Conservation (phyloP, 2,888 invertebrate genomes). For the Dinocampus coccinellae region DNA sequence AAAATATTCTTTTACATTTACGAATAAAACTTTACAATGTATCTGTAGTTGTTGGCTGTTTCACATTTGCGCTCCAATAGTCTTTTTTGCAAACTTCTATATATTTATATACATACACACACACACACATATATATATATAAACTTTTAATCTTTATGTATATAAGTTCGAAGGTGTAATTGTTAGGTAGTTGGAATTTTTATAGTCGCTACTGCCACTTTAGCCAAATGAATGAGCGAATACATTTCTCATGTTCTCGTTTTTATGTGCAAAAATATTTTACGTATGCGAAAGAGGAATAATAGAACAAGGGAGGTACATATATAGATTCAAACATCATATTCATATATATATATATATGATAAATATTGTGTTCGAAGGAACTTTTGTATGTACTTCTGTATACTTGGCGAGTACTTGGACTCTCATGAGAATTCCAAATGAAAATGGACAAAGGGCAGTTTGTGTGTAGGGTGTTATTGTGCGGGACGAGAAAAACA, state of each 20-base stretch:
- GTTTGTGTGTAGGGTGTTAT: slow-evolving; percentile 36
- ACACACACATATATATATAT: neutral
- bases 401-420: neutral
- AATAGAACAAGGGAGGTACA: neutral
- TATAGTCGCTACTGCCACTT: slow-evolving; percentile 63
- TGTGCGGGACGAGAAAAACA: slow-evolving; percentile 23
- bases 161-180: slow-evolving; percentile 54
- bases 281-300: neutral
- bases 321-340: neutral
- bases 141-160: neutral
- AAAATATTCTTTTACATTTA: neutral
- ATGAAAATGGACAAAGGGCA: slow-evolving; percentile 61
- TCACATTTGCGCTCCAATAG: neutral
- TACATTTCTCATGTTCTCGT: slow-evolving; percentile 11
- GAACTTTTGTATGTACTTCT: neutral
- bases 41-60: neutral
- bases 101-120: neutral
- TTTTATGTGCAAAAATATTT: neutral
- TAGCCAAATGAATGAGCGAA: slow-evolving; percentile 47
- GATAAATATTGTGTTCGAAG: neutral
- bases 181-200: slow-evolving; percentile 62
- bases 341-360: neutral
- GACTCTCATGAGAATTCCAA: slow-evolving; percentile 55
- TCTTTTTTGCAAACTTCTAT: neutral
- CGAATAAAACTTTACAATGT: neutral